phyloP scores from a whole-genome alignment of 2,888 invertebrate species.

The Piscicola geometra region DNA sequence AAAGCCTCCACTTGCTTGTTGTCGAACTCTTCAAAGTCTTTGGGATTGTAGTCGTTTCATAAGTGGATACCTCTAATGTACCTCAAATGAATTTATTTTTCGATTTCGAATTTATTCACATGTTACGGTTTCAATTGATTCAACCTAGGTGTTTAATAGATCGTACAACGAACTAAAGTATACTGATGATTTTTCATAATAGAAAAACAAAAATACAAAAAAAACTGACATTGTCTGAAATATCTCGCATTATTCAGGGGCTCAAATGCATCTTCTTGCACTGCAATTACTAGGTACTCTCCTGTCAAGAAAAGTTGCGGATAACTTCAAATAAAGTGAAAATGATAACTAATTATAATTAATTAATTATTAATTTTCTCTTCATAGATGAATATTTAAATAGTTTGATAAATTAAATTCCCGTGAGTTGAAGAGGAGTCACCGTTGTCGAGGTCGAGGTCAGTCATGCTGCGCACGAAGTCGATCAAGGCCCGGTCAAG shows the following conservation, averaged over 20 bases:
- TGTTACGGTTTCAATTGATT: neutral
- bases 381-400: too few relatives aligned
- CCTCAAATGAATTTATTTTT: too few relatives aligned
- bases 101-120: too few relatives aligned
- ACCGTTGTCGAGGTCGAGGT: constrained; percentile 66
- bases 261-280: constrained; percentile 76
- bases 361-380: too few relatives aligned
- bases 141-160: neutral
- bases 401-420: too few relatives aligned
- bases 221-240: constrained; percentile 48
- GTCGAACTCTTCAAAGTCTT: constrained; percentile 35
- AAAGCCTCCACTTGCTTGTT: constrained; percentile 37
- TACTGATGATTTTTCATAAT: too few relatives aligned
- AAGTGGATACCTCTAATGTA: too few relatives aligned
- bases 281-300: constrained; percentile 66
- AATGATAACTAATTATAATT: too few relatives aligned
- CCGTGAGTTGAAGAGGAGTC: constrained; percentile 60
- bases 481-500: constrained; percentile 79
- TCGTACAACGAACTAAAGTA: too few relatives aligned
- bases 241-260: constrained; percentile 50
- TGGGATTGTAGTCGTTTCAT: too few relatives aligned
- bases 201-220: too few relatives aligned
- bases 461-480: constrained; percentile 67
- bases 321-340: too few relatives aligned
- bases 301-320: neutral